These are phyloP conservation scores for Felis chaus DNA, from an alignment of 2,113 vertebrate species.

Conservation along the genomic window DNA sequence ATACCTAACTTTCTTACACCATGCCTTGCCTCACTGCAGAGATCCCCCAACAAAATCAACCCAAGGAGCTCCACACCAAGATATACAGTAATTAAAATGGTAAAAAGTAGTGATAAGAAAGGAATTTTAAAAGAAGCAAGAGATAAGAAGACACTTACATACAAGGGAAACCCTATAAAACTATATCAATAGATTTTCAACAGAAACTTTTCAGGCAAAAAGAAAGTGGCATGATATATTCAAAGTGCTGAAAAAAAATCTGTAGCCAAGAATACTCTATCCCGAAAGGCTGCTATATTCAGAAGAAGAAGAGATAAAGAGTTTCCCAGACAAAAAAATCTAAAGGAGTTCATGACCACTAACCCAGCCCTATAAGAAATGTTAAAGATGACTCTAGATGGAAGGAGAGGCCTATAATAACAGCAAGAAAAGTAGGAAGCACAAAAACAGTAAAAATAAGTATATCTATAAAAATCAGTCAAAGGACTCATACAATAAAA, in stretches of 20 bases:
- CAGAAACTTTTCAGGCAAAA: background rate
- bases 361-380: background rate
- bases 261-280: background rate
- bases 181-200: background rate
- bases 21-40: background rate
- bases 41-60: background rate
- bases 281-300: background rate
- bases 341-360: background rate
- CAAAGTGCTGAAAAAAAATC: background rate
- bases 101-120: background rate
- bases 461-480: background rate
- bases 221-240: background rate
- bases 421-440: background rate
- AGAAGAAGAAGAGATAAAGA: background rate
- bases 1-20: background rate
- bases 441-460: background rate
- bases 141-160: background rate
- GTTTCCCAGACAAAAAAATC: background rate
- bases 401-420: background rate
- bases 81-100: background rate
- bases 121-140: background rate
- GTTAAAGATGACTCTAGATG: background rate
- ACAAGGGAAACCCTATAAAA: background rate
- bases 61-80: background rate
- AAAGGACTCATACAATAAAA: background rate